Evolutionary conservation across 2,113 vertebrate species (phyloP).

Genomic region (Anser brachyrhynchus): DNA sequence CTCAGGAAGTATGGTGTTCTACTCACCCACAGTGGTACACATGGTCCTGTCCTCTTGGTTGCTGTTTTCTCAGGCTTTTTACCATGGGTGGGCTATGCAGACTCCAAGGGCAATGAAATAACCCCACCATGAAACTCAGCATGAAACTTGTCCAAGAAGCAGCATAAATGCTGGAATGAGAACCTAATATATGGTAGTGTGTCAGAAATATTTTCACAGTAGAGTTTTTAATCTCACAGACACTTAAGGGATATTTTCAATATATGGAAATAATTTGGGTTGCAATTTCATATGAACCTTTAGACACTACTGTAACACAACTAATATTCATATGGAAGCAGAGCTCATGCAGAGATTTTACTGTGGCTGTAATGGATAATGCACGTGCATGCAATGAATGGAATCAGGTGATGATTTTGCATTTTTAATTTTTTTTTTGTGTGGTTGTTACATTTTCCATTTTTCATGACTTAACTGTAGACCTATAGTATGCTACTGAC

Average conservation of each 20-base stretch:
- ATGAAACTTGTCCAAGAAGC: neutral
- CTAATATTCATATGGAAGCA: neutral
- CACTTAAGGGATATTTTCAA: neutral
- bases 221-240: neutral
- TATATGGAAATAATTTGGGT: neutral
- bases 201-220: neutral
- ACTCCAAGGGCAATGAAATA: rapidly evolving
- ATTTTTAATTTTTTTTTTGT: neutral
- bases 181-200: neutral
- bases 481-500: neutral
- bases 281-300: neutral
- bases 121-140: neutral
- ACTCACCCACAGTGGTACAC: rapidly evolving
- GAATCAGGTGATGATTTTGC: neutral
- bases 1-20: neutral
- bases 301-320: neutral
- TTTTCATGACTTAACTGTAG: neutral
- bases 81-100: too few species aligned
- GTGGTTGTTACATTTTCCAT: neutral
- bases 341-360: neutral
- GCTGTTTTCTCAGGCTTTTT: neutral
- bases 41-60: neutral
- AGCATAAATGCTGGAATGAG: neutral
- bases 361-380: neutral
- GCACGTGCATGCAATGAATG: neutral